Percentiles rank a stretch among this genome's conserved stretches.
Conservation (phyloP, 2,797 vertebrate genomes). For the Typhlichthys subterraneus region DNA sequence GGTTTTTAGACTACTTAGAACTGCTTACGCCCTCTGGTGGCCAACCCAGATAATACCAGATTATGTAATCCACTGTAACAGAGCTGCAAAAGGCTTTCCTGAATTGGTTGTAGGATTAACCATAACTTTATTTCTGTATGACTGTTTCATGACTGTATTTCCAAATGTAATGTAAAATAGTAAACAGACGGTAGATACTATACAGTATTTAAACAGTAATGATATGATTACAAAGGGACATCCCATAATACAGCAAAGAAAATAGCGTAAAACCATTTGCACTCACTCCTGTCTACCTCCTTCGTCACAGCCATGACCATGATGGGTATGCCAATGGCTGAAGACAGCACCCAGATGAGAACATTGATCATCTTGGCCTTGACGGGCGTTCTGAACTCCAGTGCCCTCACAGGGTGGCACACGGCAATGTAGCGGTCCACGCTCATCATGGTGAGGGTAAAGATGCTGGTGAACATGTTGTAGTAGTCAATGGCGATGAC, state of each 20-base stretch:
- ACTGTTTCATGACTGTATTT: no score
- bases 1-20: no score
- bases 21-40: no score
- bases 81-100: no score
- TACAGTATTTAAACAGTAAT: no score
- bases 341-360: slow-evolving; percentile 92
- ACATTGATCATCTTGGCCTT: slow-evolving; percentile 95
- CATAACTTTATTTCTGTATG: no score
- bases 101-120: no score
- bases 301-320: slow-evolving; percentile 92
- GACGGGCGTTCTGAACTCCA: slow-evolving; percentile 88
- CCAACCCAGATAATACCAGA: no score
- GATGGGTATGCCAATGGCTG: slow-evolving; percentile 88
- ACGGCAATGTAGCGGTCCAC: slow-evolving; percentile 93
- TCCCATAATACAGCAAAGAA: no score
- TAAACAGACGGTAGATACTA: no score
- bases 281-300: slow-evolving; percentile 78
- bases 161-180: no score
- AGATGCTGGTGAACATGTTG: slow-evolving; percentile 97
- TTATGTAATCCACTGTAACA: no score
- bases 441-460: slow-evolving; percentile 96
- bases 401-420: slow-evolving; percentile 89
- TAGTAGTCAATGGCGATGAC: slow-evolving; percentile 95
- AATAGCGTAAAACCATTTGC: neutral
- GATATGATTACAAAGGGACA: neutral